Evolutionary conservation across 2,797 vertebrate genomes (phyloP), one percentile per base, ranked within the genome.

Genomic region (Heteromormyrus szaboi): DNA sequence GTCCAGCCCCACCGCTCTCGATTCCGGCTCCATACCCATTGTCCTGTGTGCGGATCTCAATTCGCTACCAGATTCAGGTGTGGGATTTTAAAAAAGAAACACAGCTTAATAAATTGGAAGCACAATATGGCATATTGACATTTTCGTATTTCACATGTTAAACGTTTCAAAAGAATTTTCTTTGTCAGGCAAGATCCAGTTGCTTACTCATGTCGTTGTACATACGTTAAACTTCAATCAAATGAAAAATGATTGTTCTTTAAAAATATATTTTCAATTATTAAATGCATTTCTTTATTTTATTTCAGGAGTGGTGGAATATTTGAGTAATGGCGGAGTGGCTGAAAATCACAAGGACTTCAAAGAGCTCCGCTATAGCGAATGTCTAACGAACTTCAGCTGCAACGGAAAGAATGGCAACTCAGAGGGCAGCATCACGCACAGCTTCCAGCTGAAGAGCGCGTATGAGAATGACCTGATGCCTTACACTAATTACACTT

Each of bases 401-500:
- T 99, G 98, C 95, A 98, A 95, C 46, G 96, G 97, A 12, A 99
- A 98, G 94, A 98, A 97, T 41, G 96, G 97, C 91, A 96, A 96
- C 92, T 95, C 97, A 0, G 97, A 98, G 88, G 98, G 98, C 84
- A 97, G 98, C 94, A 97, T 99, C 93, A 99, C 98, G 0, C 98
- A 99, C 92, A 97, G 96, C 95, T 99, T 99, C 95, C 98, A 98
- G 92, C 96, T 99, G 91, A 98, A 97, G 97, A 99, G 98, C 94
- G 97, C 98, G 92, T 99, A 99, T 41, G 97, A 99, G 94, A 97
- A 96, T 96, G 97, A 96, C 94, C 92, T 98, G 94, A 99, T 99
- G 98, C 98, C 98, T 97, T 99, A 99, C 94, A 99, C 98, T 94
- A 99, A 99, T 97, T 99, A 99, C 95, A 99, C 98, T 8, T 99